Evolutionary conservation across 2,797 vertebrate genomes (phyloP), one percentile per base, ranked within the genome.

Genomic region (Hippoglossus hippoglossus): DNA sequence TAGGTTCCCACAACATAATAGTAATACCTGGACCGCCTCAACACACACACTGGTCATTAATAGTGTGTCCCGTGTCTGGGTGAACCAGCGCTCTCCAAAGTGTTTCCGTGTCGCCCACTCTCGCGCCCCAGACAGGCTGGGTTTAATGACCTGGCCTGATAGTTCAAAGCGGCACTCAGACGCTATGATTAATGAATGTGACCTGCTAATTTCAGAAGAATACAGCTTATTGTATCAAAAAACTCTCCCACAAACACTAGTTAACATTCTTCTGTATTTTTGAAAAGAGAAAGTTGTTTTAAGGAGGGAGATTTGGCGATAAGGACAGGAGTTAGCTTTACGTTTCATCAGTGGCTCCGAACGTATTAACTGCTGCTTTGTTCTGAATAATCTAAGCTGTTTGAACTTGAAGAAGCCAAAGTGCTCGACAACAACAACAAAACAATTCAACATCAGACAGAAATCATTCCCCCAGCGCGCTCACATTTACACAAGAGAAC

Each of bases 151-250:
- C 92, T 89, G 92, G 91, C 88, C 92, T 78, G 89, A 91, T 91
- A 73, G 90, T 94, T 94, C 94, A 95, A 95, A 95, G 93, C 87
- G 52, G 80, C 83, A 76, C 86, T 87, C 87, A 87, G 86, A 87
- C 81, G 75, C 86, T 71, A 89, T 95, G 94, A 95, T 95, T 94
- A 94, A 95, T 95, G 94, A 88, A 94, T 80, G 63, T 84, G 92
- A 93, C 89, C 92, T 63, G 76, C 92, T 92, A 94, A 94, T 94
- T 94, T 91, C 79, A 87, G 82, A 82, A 92, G 91, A 94, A 94
- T 92, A 93, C 91, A 80, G 79, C 83, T 91, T 92, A 91, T 93
- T 92, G 90, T 92, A 93, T 93, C 76, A 90, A 90, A 90, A 83
- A 90, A 63, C 11, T 11, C 89, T 86, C 82, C 52, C 79, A 85